Evolutionary conservation across 1,140 invertebrate genomes (phyloP).

Genomic region (Saccostrea echinata): DNA sequence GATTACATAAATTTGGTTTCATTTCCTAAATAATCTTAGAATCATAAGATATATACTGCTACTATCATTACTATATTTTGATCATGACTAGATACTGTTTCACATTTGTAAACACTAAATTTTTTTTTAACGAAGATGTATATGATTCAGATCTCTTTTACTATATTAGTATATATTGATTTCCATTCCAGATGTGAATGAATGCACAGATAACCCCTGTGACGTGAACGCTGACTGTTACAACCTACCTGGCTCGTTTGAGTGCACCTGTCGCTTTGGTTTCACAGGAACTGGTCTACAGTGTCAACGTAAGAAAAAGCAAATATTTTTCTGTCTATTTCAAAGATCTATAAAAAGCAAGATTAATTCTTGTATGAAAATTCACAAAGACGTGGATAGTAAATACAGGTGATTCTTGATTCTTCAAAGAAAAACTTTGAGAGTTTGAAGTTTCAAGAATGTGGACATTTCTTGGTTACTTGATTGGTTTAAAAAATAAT

Average conservation of each 20-base stretch:
- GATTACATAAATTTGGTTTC: too few relatives aligned
- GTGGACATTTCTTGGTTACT: too few relatives aligned
- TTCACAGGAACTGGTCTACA: slow-evolving; percentile 82
- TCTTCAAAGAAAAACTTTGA: too few relatives aligned
- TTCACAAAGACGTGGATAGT: too few relatives aligned
- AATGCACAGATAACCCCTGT: slow-evolving; percentile 90
- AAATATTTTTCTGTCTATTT: neutral
- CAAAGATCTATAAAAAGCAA: neutral
- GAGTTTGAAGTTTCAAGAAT: too few relatives aligned
- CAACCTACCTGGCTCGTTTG: slow-evolving; percentile 90
- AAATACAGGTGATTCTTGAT: too few relatives aligned
- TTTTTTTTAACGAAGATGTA: neutral
- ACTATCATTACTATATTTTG: too few relatives aligned
- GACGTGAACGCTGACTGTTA: slow-evolving; percentile 89
- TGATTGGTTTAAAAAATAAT: too few relatives aligned
- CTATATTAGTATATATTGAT: neutral
- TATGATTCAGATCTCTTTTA: neutral
- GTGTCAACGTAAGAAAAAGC: slow-evolving; percentile 63
- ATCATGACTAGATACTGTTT: too few relatives aligned
- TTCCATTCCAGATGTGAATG: slow-evolving; percentile 90
- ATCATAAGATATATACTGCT: too few relatives aligned
- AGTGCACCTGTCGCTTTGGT: slow-evolving; percentile 87
- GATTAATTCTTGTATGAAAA: neutral
- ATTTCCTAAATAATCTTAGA: too few relatives aligned
- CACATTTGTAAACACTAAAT: too few relatives aligned